These are phyloP conservation scores for Drosophila paucipuncta DNA, from an alignment of 2,888 invertebrate species.

Conservation along the genomic window DNA sequence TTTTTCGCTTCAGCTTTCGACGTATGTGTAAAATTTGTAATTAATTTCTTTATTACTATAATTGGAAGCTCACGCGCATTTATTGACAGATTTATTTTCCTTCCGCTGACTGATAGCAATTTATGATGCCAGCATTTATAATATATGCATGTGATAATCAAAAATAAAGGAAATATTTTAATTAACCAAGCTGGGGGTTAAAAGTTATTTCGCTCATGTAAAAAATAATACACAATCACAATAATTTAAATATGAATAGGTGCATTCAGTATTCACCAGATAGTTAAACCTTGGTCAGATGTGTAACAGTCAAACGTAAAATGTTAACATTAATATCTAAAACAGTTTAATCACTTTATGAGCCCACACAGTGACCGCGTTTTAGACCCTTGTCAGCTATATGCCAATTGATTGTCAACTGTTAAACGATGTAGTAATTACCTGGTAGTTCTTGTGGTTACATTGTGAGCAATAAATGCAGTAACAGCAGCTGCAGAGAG, in stretches of 20 bases:
- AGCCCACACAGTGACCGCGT: slow-evolving; percentile 9
- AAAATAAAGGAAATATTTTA: slow-evolving; percentile 41
- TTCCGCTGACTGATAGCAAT: slow-evolving; percentile 26
- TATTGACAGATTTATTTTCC: slow-evolving; percentile 55
- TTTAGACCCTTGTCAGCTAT: slow-evolving; percentile 46
- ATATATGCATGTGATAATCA: slow-evolving; percentile 27
- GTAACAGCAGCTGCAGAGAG: slow-evolving; percentile 37
- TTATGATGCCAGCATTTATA: slow-evolving; percentile 41
- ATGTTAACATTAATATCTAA: slow-evolving; percentile 5
- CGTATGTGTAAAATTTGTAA: slow-evolving; percentile 43
- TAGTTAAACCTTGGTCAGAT: slow-evolving; percentile 6
- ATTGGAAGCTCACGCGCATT: slow-evolving; percentile 35
- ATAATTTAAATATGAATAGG: not conserved
- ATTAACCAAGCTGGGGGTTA: slow-evolving; percentile 29
- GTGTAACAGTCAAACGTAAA: not conserved
- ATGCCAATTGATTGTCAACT: slow-evolving; percentile 69
- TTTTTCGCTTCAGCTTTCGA: slow-evolving; percentile 1
- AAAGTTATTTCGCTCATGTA: not conserved
- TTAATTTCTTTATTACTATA: slow-evolving; percentile 69
- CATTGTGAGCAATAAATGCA: slow-evolving; percentile 36
- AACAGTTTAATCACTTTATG: not conserved
- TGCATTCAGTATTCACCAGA: slow-evolving; percentile 4
- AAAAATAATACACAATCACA: not conserved
- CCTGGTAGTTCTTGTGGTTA: slow-evolving; percentile 63
- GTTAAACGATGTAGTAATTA: slow-evolving; percentile 75